Base-by-base conservation (phyloP, 2,113 vertebrate genomes). In the Salvator merianae region DNA sequence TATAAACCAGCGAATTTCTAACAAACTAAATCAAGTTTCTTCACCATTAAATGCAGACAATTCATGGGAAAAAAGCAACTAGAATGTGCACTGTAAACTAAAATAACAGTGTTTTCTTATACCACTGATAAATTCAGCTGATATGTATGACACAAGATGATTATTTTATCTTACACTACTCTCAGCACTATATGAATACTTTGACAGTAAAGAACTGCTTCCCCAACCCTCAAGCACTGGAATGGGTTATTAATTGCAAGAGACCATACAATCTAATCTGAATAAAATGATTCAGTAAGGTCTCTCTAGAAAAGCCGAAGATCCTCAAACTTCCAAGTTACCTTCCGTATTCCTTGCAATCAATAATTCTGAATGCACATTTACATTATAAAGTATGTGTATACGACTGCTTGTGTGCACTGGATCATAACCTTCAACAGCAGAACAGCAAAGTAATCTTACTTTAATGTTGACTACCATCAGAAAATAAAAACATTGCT, bases 61-160 rank as follows among this genome's bases (percentile, higher is more conserved):
- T 95, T 95, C 87, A 89, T 93, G 95, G 94, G 94, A 95, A 94
- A 96, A 95, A 94, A 92, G 38, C 38, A 84, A 90, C 87, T 90
- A 91, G 86, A 92, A 93, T 94, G 88, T 91, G 93, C 92, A 92
- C 90, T 93, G 93, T 94, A 93, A 95, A 94, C 94, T 94, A 94
- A 96, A 95, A 95, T 96, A n/a, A 97, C 95, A 96, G 95, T 97
- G 94, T 97, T 95, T n/a, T 96, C 96, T 59, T 96, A 96, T 91
- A 88, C 95, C 93, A 86, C 88, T 84, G 91, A 91, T 91, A 79
- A 59, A 88, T 88, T 91, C 36, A 90, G 92, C 90, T 88, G 92
- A 92, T 91, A 93, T 65, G 90, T 83, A 89, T 0, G 8, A 92
- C 87, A 88, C 73, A 90, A 91, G 91, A 90, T 89, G 79, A 69